phyloP scores from a whole-genome alignment of 2,113 vertebrate genomes.

The Erythrolamprus reginae region DNA sequence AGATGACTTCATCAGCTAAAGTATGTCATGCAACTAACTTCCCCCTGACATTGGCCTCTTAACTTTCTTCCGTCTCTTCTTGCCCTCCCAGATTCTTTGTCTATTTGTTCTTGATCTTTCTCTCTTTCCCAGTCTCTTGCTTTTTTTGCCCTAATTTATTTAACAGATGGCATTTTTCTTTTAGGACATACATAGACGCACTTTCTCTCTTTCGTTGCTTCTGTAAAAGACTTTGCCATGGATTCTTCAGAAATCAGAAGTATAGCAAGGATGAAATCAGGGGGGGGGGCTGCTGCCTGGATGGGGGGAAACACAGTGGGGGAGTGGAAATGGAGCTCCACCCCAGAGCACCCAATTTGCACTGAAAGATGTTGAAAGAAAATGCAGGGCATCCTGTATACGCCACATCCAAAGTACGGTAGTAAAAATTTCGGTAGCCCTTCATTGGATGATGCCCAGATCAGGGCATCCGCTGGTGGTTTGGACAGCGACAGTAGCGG shows the following conservation, averaged over 20 bases:
- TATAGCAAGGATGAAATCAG: neutral
- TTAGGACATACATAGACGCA: neutral
- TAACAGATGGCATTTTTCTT: neutral
- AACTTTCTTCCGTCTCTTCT: slow-evolving; percentile 54
- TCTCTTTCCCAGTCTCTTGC: slow-evolving; percentile 41
- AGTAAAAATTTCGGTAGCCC: no score
- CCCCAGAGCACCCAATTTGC: no score
- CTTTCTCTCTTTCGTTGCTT: neutral
- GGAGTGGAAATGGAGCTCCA: no score
- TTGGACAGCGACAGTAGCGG: no score
- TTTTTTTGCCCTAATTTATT: slow-evolving; percentile 26
- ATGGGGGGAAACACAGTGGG: no score
- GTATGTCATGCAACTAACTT: slow-evolving; percentile 7
- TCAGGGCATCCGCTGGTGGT: no score
- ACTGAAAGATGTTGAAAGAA: no score
- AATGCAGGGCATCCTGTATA: no score
- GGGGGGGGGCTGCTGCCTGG: no score
- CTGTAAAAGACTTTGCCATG: neutral
- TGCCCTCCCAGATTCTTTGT: slow-evolving; percentile 52
- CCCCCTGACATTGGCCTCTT: slow-evolving; percentile 61
- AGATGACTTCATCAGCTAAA: slow-evolving; percentile 52
- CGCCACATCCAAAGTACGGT: no score
- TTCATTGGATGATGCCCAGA: no score
- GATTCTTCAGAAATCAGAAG: neutral
- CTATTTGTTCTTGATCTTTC: slow-evolving; percentile 56